These are phyloP conservation scores for Carabus problematicus DNA, from an alignment of 2,888 invertebrate genomes.

Conservation along the genomic window DNA sequence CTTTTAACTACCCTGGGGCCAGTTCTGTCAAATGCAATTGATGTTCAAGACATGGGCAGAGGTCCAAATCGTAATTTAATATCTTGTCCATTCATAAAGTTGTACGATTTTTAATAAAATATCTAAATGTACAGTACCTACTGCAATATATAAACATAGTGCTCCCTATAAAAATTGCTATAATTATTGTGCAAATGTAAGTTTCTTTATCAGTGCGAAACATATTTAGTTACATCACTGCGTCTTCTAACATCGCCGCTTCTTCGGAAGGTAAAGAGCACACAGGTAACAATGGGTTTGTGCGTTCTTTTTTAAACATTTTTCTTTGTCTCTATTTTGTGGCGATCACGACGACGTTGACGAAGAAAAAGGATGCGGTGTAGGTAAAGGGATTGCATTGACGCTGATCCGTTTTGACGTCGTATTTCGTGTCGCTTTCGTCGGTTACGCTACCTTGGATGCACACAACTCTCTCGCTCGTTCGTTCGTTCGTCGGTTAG, in stretches of 20 bases:
- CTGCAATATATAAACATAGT: background rate
- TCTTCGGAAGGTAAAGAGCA: no score
- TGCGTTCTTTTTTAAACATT: no score
- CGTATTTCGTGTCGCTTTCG: background rate
- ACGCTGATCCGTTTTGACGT: background rate
- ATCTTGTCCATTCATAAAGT: no score
- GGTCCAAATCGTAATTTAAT: no score
- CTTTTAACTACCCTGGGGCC: no score
- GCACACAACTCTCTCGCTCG: background rate
- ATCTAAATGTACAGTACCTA: background rate
- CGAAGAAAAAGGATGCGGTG: background rate
- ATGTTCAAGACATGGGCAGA: no score
- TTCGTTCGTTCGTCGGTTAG: background rate
- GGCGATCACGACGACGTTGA: background rate
- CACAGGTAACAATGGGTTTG: no score
- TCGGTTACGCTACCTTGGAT: no score
- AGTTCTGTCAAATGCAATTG: no score
- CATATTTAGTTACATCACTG: no score
- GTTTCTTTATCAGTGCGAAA: background rate
- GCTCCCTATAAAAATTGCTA: background rate
- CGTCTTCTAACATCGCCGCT: no score
- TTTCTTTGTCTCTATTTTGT: slow-evolving; percentile 1
- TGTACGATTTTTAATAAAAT: no score
- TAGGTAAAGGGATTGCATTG: background rate
- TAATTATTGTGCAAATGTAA: slow-evolving; percentile 1